A percentile compares a stretch with the other conserved stretches of the same genome.
phyloP scores from a whole-genome alignment of 2,888 invertebrate species.

The Microdon myrmicae region DNA sequence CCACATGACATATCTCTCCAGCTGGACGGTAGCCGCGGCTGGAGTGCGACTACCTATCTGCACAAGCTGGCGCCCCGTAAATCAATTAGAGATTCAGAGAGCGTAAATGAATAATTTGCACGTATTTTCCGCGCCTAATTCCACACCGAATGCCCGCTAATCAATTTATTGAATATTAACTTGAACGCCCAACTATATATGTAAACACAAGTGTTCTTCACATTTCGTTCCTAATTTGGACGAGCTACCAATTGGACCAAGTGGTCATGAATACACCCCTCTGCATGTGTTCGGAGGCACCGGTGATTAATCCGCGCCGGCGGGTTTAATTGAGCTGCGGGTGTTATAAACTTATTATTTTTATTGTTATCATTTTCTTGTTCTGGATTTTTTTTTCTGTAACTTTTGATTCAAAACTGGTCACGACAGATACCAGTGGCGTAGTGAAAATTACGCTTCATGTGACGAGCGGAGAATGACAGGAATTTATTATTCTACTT shows the following conservation, averaged over 20 bases:
- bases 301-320: neutral
- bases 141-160: no score
- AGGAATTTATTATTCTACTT: slow-evolving; percentile 31
- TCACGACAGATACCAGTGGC: slow-evolving; percentile 46
- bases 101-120: slow-evolving; percentile 49
- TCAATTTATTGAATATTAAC: no score
- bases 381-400: neutral
- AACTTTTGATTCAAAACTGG: no score
- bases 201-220: slow-evolving; percentile 43
- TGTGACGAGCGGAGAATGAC: slow-evolving; percentile 22
- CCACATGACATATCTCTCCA: slow-evolving; percentile 14
- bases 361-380: slow-evolving; percentile 6
- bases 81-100: slow-evolving; percentile 46
- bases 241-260: slow-evolving; percentile 32
- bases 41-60: slow-evolving; percentile 11
- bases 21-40: slow-evolving; percentile 1
- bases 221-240: slow-evolving; percentile 44
- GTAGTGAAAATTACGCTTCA: slow-evolving; percentile 25
- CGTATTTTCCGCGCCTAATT: slow-evolving; percentile 31
- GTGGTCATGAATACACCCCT: neutral
- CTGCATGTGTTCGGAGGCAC: neutral
- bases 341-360: slow-evolving; percentile 28
- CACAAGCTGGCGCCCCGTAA: slow-evolving; percentile 40
- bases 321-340: slow-evolving; percentile 27
- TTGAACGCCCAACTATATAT: slow-evolving; percentile 32